Percentiles rank a stretch among this genome's conserved stretches.
Evolutionary conservation across 2,113 vertebrate genomes (phyloP).

Genomic region (Etia nguti): DNA sequence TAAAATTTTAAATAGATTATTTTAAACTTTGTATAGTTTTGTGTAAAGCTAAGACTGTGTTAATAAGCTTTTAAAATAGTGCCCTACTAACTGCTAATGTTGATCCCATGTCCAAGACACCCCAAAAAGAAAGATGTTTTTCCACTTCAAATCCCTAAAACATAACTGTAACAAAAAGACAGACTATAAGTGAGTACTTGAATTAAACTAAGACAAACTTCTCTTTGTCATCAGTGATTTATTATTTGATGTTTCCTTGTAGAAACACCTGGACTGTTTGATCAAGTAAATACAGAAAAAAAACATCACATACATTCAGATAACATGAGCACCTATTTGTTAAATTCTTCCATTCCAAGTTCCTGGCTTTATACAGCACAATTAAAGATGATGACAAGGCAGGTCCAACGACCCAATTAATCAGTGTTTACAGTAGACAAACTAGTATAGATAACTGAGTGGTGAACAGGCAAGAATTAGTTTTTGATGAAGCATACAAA

Average conservation of each 20-base stretch:
- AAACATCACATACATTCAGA: constrained; percentile 13
- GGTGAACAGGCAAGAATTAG: not conserved
- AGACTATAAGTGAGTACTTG: not conserved
- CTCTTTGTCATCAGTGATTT: constrained; percentile 2
- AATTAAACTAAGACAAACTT: not conserved
- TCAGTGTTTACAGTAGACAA: not conserved
- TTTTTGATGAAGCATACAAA: not conserved
- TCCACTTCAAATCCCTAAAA: not conserved
- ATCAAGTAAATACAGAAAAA: constrained; percentile 10
- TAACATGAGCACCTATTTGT: constrained; percentile 31
- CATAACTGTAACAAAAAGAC: not conserved
- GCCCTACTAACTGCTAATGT: not conserved
- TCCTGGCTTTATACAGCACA: not conserved
- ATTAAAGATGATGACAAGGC: not conserved
- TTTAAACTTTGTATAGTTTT: not conserved
- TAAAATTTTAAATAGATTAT: not conserved
- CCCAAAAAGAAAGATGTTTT: not conserved
- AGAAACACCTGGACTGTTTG: constrained; percentile 18
- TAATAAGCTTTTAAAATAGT: not conserved
- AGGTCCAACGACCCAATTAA: not conserved
- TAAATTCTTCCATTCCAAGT: not conserved
- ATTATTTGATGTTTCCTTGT: constrained; percentile 16
- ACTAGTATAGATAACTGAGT: not conserved
- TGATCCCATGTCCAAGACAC: not conserved
- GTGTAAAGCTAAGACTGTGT: not conserved